Evolutionary conservation across 64 coral and sea anemone genomes (phyloP).

Genomic region (Montipora cactus): DNA sequence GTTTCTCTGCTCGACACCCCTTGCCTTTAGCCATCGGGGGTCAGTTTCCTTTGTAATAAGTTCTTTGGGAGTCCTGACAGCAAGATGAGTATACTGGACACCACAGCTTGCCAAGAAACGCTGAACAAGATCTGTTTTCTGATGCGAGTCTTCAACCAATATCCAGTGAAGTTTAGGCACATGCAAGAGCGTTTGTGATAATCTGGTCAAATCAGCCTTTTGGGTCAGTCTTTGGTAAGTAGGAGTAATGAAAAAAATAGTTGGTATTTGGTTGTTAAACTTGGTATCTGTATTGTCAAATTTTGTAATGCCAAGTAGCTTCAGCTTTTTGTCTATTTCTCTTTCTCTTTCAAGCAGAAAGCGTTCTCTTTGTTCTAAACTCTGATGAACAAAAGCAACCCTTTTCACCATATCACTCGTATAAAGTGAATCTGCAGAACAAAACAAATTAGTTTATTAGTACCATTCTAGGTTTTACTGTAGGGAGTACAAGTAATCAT

Average conservation of each 20-base stretch:
- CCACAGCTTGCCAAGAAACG: constrained; percentile 69
- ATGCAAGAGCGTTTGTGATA: constrained; percentile 92
- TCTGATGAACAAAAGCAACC: not conserved
- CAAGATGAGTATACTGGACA: constrained; percentile 72
- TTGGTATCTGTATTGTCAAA: constrained; percentile 40
- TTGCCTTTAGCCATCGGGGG: constrained; percentile 77
- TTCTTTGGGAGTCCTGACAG: constrained; percentile 68
- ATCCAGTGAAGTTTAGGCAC: constrained; percentile 94
- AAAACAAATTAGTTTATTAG: not conserved
- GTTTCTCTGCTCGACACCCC: constrained; percentile 94
- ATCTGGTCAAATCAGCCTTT: constrained; percentile 94
- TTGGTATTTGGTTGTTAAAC: constrained; percentile 34
- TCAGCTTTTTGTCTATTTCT: constrained; percentile 51
- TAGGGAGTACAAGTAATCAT: too few relatives aligned
- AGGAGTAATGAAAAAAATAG: constrained; percentile 91
- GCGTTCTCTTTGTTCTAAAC: constrained; percentile 48
- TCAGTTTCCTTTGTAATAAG: constrained; percentile 62
- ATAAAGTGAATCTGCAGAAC: not conserved
- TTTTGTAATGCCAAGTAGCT: constrained; percentile 69
- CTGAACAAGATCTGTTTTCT: constrained; percentile 76
- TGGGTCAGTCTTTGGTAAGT: constrained; percentile 87
- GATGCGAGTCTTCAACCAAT: constrained; percentile 84
- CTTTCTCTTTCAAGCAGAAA: constrained; percentile 32
- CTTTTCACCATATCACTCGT: constrained; percentile 1
- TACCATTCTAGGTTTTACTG: too few relatives aligned